phyloP scores from a whole-genome alignment of 1,140 invertebrate species.

The Atta cephalotes region DNA sequence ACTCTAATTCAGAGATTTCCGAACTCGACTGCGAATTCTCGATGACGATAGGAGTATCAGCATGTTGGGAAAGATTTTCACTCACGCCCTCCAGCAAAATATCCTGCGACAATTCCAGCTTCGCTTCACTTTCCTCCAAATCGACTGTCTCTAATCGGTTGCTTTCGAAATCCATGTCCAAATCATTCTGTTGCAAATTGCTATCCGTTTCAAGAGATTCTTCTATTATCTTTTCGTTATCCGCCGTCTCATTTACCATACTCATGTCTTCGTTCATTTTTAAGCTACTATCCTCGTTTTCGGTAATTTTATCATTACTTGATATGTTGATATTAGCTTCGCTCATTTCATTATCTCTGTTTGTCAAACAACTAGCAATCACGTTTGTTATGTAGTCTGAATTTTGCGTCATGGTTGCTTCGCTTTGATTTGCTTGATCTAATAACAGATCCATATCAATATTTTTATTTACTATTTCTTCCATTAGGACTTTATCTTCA shows the following conservation, averaged over 20 bases:
- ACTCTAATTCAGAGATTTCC: constrained; percentile 82
- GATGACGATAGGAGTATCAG: constrained; percentile 43
- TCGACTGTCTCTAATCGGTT: constrained; percentile 66
- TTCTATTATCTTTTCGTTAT: constrained; percentile 46
- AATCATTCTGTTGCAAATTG: constrained; percentile 61
- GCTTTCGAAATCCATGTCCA: constrained; percentile 64
- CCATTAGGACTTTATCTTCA: constrained; percentile 44
- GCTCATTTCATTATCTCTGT: constrained; percentile 24
- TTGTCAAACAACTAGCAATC: constrained; percentile 65
- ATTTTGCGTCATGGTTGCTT: constrained; percentile 46
- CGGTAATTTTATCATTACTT: constrained; percentile 34
- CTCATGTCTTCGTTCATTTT: constrained; percentile 49
- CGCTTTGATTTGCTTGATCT: constrained; percentile 42
- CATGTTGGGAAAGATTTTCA: constrained; percentile 51
- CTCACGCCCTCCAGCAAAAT: constrained; percentile 33
- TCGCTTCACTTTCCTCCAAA: constrained; percentile 62
- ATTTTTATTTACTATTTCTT: constrained; percentile 53
- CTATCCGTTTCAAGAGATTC: constrained; percentile 31
- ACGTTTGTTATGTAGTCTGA: constrained; percentile 63
- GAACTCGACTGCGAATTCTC: constrained; percentile 72
- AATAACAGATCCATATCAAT: constrained; percentile 63
- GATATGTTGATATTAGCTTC: background rate
- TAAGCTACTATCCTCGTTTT: background rate
- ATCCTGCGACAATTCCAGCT: constrained; percentile 60
- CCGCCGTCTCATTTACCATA: constrained; percentile 13